Base-by-base conservation (phyloP, 2,797 vertebrate genomes). In the Hapalemur alaotrensis region DNA sequence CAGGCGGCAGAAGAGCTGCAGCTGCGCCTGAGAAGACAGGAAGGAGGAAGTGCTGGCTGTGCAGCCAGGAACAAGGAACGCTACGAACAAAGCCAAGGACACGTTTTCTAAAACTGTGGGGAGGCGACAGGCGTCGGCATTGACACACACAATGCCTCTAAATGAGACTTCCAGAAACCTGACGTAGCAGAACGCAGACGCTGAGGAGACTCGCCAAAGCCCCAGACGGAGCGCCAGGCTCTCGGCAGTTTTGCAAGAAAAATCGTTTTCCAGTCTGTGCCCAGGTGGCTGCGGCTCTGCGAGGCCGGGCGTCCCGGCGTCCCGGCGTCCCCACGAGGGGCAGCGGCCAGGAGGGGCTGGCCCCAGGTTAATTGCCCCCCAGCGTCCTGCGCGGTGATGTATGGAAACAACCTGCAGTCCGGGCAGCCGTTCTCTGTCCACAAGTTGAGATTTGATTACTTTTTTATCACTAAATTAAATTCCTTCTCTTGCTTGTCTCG, bases 401-500 rank as follows among this genome's bases (percentile, higher is more conserved):
- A 97, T 89, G 96, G 97, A 98, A 97, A 95, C 95, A 93, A 84
- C 88, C 79, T 35, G 84, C 86, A 81, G 35, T 89, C 91, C 5
- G 0, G 91, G 95, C 90, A 95, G 95, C 65, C 65, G 87, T 86
- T 96, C 96, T 95, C 97, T 63, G 95, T 95, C 97, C 98, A 95
- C 86, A n/a, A 96, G 97, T 54, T 63, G 93, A 97, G 94, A 97
- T 95, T 93, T 98, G 97, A 98, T 98, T 96, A 97, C 97, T 98
- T 97, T 96, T 93, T 98, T 95, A 97, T 96, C 87, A 52, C 83
- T 97, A 96, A 98, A 97, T 95, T 97, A 81, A 98, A 98, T 96
- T 98, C 92, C 75, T 92, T 50, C 57, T 82, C 79, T 85, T 80
- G 41, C 95, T 97, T 70, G 25, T 96, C 97, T 97, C 2, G 28